These are phyloP conservation scores for Drosophila robusta DNA, from an alignment of 2,888 invertebrate species.

Conservation along the genomic window DNA sequence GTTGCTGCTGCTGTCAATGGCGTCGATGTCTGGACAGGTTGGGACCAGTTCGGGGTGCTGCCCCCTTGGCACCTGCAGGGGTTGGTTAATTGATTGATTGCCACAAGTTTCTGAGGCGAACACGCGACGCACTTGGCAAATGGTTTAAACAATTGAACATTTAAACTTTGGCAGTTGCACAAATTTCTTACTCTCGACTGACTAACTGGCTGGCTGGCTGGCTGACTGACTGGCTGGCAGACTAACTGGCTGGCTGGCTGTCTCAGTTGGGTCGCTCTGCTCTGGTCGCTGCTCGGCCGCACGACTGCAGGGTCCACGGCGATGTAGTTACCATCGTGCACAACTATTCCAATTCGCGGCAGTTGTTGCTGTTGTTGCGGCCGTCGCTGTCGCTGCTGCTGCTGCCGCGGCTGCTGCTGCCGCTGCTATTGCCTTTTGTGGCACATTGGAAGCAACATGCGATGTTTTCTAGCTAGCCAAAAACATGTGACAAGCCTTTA, in stretches of 20 bases:
- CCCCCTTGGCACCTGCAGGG: constrained; percentile 31
- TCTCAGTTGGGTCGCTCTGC: constrained; percentile 36
- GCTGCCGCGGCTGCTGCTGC: constrained; percentile 25
- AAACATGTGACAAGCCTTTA: constrained; percentile 69
- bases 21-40: constrained; percentile 24
- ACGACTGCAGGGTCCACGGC: constrained; percentile 41
- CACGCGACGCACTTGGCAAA: constrained; percentile 53
- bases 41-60: constrained; percentile 17
- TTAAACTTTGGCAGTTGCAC: constrained; percentile 54
- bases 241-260: constrained; percentile 30
- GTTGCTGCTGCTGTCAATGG: constrained; percentile 19
- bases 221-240: constrained; percentile 20
- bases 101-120: constrained; percentile 36
- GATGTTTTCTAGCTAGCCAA: constrained; percentile 41
- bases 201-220: constrained; percentile 22
- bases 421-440: constrained; percentile 57
- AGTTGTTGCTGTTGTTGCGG: constrained; percentile 19
- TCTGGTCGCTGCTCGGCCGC: constrained; percentile 39
- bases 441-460: constrained; percentile 74
- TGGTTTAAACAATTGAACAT: constrained; percentile 55
- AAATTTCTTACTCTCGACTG: constrained; percentile 31
- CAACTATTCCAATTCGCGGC: constrained; percentile 59
- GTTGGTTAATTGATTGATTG: constrained; percentile 67
- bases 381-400: constrained; percentile 18
- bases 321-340: constrained; percentile 39